Conservation (phyloP, 2,113 vertebrate genomes). For the Albula glossodonta region DNA sequence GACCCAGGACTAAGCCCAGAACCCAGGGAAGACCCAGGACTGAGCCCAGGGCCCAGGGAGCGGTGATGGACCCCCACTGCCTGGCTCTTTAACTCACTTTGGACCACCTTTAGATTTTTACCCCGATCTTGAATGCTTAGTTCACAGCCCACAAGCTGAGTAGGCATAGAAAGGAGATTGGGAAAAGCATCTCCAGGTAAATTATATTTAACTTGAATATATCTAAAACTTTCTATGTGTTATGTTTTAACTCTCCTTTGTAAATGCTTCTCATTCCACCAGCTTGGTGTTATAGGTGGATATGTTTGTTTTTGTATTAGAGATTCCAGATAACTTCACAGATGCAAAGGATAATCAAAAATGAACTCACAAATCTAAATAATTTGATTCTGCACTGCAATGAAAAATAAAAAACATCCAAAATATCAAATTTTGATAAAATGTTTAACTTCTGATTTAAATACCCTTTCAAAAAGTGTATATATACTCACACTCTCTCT, state of each 20-base stretch:
- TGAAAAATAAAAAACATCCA: no score
- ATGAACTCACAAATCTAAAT: background rate
- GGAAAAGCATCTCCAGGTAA: background rate
- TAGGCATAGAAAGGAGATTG: background rate
- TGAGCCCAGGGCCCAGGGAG: background rate
- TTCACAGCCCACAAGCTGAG: background rate
- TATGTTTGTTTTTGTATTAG: background rate
- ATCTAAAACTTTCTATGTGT: background rate
- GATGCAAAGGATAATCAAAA: background rate
- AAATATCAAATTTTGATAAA: no score
- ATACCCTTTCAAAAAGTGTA: no score
- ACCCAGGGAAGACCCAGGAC: no score
- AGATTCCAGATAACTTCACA: background rate
- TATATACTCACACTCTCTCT: no score
- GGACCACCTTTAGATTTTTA: slow-evolving; percentile 6
- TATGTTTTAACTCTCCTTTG: background rate
- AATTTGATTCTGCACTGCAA: no score
- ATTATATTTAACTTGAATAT: background rate
- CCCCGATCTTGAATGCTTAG: background rate
- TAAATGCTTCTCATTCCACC: background rate
- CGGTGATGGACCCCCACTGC: background rate
- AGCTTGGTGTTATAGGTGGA: background rate
- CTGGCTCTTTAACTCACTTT: background rate
- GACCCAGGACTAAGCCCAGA: slow-evolving; percentile 54
- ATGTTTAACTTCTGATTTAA: no score